Base-by-base conservation (phyloP, 1,140 invertebrate species). In the Chrysopa pallens region DNA sequence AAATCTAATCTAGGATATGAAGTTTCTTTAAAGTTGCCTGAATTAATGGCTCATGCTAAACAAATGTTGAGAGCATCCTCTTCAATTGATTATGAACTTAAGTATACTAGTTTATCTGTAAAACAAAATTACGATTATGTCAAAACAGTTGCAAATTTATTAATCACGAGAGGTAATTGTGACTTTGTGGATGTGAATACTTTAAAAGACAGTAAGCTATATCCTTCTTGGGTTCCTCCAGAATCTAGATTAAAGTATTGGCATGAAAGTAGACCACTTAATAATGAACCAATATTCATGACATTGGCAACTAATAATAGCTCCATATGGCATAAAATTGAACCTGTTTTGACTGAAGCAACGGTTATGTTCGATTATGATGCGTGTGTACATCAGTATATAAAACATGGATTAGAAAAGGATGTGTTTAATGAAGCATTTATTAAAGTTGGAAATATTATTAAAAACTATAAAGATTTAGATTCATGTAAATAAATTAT, bases 341-440 rank as follows among this genome's bases (percentile, higher is more conserved):
- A 70, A 40, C 8, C 14, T 4, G 54, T 67, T 28, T 47, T 69
- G 27, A 50, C 54, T 4, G 65, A 66, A 46, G 63, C 68, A 8
- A 69, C 66, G 67, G 62, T 52, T 39, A 53, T 60, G 35, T 72
- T 66, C 44, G 52, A 52, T 6, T 51, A 67, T 50, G 56, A 56
- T n/a, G 68, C 68, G 13, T 70, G 64, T 51, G 48, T 72, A 29
- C 67, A 72, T 56, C 67, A 68, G 36, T 72, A 70, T 46, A 59
- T 59, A 45, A 64, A 64, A 45, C 66, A 58, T 50, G 62, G 60
- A 12, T 46, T 70, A 9, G 59, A 62, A 41, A 63, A 69, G 6
- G 54, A 65, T 29, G 61, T 67, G 38, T 69, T 72, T 53, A 44
- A 61, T 37, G 50, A 61, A 44, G 59, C 63, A 29, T 71, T 72